Conservation (phyloP, 2,113 vertebrate genomes). For the Ceuthmochares aereus region DNA sequence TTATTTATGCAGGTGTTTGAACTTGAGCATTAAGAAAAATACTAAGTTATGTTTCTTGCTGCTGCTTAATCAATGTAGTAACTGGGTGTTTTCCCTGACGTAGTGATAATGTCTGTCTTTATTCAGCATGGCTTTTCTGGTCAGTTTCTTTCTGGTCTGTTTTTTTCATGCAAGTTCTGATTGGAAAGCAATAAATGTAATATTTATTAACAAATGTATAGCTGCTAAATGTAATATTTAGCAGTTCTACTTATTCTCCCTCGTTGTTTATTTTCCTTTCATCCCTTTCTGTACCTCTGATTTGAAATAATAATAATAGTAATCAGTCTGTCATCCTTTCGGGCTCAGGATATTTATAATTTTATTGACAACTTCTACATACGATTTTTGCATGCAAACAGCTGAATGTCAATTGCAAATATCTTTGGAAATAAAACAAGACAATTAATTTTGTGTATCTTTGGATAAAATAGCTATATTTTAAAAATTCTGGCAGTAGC, state of each 20-base stretch:
- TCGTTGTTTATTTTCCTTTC: not conserved
- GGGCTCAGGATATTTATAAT: not conserved
- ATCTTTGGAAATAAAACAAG: not conserved
- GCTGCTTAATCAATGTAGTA: not conserved
- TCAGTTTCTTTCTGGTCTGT: not conserved
- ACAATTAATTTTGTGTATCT: not conserved
- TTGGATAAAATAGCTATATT: not conserved
- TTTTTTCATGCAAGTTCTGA: not conserved
- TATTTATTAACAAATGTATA: too few species aligned
- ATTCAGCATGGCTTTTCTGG: not conserved
- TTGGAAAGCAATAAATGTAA: not conserved
- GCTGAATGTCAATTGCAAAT: not conserved
- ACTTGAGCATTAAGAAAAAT: not conserved
- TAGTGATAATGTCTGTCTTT: not conserved
- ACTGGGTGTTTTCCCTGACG: not conserved
- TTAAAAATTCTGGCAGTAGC: not conserved
- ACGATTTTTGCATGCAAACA: not conserved
- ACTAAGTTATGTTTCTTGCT: not conserved
- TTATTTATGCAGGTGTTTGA: not conserved
- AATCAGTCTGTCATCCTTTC: not conserved
- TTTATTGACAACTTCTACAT: not conserved
- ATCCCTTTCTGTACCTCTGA: not conserved
- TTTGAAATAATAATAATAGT: not conserved
- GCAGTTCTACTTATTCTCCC: not conserved
- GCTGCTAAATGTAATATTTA: not conserved